phyloP scores from a whole-genome alignment of 2,797 vertebrate species.

The Anolis apletophallus region DNA sequence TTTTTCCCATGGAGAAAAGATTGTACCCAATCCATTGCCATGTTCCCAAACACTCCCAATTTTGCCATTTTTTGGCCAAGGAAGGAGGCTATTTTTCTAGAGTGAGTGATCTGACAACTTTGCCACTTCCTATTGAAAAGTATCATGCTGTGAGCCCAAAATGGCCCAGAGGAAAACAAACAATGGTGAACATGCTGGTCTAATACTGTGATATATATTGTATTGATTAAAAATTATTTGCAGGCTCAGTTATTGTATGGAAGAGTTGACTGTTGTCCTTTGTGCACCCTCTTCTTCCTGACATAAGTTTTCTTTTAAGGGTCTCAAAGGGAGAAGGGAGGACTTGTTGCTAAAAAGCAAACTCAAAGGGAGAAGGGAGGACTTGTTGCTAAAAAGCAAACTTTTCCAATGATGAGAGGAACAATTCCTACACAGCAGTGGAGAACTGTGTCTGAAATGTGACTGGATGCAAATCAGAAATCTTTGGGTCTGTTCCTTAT shows the following conservation, averaged over 20 bases:
- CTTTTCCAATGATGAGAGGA: neutral
- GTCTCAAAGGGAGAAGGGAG: neutral
- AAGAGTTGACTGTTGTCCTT: constrained; percentile 28
- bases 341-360: accelerated
- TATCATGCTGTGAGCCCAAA: too few relatives aligned
- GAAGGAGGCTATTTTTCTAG: too few relatives aligned
- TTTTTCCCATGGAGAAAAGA: too few relatives aligned
- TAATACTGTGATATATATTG: too few relatives aligned
- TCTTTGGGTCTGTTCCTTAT: neutral
- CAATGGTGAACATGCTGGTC: too few relatives aligned
- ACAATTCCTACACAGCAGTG: neutral
- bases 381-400: accelerated
- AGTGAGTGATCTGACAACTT: too few relatives aligned
- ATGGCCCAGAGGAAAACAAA: too few relatives aligned
- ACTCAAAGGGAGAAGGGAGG: neutral
- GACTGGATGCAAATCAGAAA: neutral
- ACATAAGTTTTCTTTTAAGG: neutral
- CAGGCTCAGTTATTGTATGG: neutral
- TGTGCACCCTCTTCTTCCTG: constrained; percentile 22
- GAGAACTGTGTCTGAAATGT: neutral
- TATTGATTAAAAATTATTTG: neutral
- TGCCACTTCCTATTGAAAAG: too few relatives aligned
- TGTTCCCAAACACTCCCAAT: too few relatives aligned
- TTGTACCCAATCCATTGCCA: too few relatives aligned
- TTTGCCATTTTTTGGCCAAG: too few relatives aligned